phyloP scores from a whole-genome alignment of 2,113 vertebrate genomes.

The Eulemur macaco region DNA sequence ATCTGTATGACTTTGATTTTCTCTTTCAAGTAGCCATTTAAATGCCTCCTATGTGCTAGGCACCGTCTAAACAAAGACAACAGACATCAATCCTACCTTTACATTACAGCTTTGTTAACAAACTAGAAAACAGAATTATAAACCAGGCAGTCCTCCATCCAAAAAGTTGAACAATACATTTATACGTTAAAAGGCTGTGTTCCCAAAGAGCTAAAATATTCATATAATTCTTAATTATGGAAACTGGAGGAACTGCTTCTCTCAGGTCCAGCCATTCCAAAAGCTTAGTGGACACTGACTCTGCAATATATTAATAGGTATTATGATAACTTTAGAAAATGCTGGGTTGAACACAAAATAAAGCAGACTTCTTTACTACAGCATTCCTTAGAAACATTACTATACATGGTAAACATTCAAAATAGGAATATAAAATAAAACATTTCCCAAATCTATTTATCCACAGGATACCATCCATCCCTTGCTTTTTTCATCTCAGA shows the following conservation, averaged over 20 bases:
- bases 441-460: background rate
- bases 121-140: background rate
- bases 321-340: background rate
- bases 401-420: background rate
- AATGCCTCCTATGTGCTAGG: background rate
- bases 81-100: background rate
- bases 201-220: background rate
- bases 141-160: background rate
- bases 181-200: background rate
- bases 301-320: background rate
- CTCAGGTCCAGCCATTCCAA: background rate
- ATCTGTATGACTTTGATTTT: background rate
- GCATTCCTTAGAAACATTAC: background rate
- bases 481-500: background rate
- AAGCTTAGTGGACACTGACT: background rate
- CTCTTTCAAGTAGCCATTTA: background rate
- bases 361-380: background rate
- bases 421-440: background rate
- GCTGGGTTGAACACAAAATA: background rate
- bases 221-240: background rate
- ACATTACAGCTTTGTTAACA: background rate
- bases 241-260: background rate
- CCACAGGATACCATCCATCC: background rate
- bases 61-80: background rate
- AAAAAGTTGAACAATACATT: background rate